A percentile compares a stretch with the other conserved stretches of the same genome.
phyloP scores from a whole-genome alignment of 1,140 invertebrate genomes.

The Anastatus disparis region DNA sequence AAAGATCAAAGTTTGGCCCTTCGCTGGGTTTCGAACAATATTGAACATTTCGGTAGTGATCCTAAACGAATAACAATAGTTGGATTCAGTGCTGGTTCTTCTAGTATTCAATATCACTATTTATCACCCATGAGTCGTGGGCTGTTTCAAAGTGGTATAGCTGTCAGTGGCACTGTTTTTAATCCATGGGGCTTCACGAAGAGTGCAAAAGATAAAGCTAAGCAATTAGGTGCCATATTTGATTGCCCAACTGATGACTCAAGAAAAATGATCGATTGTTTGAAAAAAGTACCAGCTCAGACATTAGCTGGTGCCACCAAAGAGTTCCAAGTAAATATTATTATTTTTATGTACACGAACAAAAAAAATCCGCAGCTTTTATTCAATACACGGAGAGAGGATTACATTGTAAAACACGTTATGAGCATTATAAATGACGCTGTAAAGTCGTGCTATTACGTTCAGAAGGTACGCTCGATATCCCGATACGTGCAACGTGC shows the following conservation, averaged over 20 bases:
- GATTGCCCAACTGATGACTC: neutral
- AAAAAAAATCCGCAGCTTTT: too few relatives aligned
- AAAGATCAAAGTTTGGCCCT: slow-evolving; percentile 72
- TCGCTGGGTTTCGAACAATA: slow-evolving; percentile 71
- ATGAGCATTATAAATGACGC: too few relatives aligned
- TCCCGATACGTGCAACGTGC: too few relatives aligned
- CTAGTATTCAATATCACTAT: slow-evolving; percentile 72
- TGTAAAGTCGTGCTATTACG: too few relatives aligned
- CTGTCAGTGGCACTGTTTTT: slow-evolving; percentile 77
- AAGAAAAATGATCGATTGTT: slow-evolving; percentile 1
- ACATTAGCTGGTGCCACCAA: slow-evolving; percentile 56
- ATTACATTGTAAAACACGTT: too few relatives aligned
- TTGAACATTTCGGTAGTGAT: slow-evolving; percentile 68
- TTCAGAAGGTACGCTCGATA: too few relatives aligned
- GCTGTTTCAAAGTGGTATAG: slow-evolving; percentile 70
- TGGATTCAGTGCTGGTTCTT: slow-evolving; percentile 68
- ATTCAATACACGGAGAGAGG: too few relatives aligned
- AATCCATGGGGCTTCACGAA: slow-evolving; percentile 67
- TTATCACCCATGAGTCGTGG: slow-evolving; percentile 63
- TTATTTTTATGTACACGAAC: too few relatives aligned
- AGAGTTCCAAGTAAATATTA: slow-evolving; percentile 30
- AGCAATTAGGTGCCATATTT: neutral
- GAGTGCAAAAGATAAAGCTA: neutral
- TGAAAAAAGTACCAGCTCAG: slow-evolving; percentile 66
- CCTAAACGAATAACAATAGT: slow-evolving; percentile 65